phyloP scores from a whole-genome alignment of 2,797 vertebrate genomes.

The Brachymystax lenok region DNA sequence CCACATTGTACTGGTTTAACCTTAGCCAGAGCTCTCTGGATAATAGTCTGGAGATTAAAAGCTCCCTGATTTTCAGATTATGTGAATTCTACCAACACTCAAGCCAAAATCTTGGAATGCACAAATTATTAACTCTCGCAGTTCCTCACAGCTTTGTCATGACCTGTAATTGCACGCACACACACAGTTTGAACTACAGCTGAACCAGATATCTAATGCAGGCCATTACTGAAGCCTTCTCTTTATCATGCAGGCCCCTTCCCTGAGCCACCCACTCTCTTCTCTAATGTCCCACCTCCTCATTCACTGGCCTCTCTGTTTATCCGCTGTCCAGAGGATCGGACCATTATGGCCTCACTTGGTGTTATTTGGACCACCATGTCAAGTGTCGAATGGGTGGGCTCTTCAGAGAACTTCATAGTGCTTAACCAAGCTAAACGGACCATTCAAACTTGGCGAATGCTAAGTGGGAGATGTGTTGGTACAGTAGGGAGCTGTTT shows the following conservation, averaged over 20 bases:
- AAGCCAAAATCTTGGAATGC: slow-evolving; percentile 36
- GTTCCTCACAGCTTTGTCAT: background rate
- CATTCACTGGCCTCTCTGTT: slow-evolving; percentile 14
- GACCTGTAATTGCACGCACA: background rate
- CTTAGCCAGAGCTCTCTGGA: background rate
- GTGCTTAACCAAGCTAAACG: slow-evolving; percentile 18
- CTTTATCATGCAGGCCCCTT: background rate
- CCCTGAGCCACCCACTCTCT: background rate
- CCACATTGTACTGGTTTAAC: slow-evolving; percentile 3
- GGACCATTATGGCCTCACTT: slow-evolving; percentile 12
- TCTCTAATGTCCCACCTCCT: background rate
- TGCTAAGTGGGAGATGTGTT: slow-evolving; percentile 16
- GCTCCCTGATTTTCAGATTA: slow-evolving; percentile 24
- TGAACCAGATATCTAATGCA: background rate
- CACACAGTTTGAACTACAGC: background rate
- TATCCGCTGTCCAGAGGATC: background rate
- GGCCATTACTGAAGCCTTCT: background rate
- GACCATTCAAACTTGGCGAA: slow-evolving; percentile 20
- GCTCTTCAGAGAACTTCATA: slow-evolving; percentile 19
- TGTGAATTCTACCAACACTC: slow-evolving; percentile 19
- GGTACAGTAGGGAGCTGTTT: slow-evolving; percentile 19
- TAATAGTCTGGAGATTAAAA: slow-evolving; percentile 12
- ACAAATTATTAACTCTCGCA: slow-evolving; percentile 28
- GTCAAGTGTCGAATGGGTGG: background rate
- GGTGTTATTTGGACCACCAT: background rate